A percentile compares a stretch with the other conserved stretches of the same genome.
These are phyloP conservation scores for Centropyge bicolor DNA, from an alignment of 2,797 vertebrate genomes.

Conservation along the genomic window DNA sequence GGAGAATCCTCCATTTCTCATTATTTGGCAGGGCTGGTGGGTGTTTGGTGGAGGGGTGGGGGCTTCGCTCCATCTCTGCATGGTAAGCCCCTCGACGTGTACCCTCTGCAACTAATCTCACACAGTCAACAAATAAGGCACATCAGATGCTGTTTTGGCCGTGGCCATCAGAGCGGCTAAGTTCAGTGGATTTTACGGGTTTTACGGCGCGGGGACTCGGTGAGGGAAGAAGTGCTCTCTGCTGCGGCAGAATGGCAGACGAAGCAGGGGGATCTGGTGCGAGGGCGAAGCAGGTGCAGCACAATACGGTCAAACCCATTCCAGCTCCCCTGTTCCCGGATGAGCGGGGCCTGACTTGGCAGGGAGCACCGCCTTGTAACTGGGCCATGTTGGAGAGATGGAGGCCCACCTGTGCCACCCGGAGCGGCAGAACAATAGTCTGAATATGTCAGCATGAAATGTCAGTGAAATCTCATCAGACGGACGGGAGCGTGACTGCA, in stretches of 20 bases:
- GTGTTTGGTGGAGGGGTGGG: constrained; percentile 66
- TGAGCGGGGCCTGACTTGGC: constrained; percentile 71
- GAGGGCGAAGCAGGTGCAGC: constrained; percentile 78
- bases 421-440: constrained; percentile 62
- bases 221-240: constrained; percentile 49
- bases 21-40: constrained; percentile 68
- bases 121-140: constrained; percentile 88
- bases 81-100: constrained; percentile 82
- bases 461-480: constrained; percentile 66
- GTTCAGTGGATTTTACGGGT: constrained; percentile 85
- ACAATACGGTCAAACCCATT: constrained; percentile 79
- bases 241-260: constrained; percentile 53
- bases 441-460: constrained; percentile 63
- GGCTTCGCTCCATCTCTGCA: constrained; percentile 72
- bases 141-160: constrained; percentile 90
- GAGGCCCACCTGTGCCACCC: constrained; percentile 71
- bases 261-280: constrained; percentile 57
- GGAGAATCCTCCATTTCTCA: constrained; percentile 66
- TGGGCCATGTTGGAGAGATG: constrained; percentile 60
- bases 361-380: constrained; percentile 54
- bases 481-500: constrained; percentile 46
- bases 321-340: constrained; percentile 70
- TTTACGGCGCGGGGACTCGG: constrained; percentile 66
- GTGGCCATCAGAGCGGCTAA: constrained; percentile 77
- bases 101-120: constrained; percentile 86